Conservation (phyloP, 2,797 vertebrate genomes). For the Bufotes viridis region DNA sequence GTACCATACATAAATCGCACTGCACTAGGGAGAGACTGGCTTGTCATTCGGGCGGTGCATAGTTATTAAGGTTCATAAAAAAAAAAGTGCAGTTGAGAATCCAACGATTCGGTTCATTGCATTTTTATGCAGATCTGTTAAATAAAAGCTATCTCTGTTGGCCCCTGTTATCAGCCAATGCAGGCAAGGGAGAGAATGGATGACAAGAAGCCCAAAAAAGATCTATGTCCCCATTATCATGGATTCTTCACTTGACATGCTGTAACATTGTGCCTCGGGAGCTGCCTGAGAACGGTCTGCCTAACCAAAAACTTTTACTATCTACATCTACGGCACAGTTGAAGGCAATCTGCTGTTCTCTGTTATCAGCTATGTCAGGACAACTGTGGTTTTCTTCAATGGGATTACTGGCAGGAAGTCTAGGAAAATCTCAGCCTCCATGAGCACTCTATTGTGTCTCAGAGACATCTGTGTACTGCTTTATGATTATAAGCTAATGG, state of each 20-base stretch:
- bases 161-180: too few relatives aligned
- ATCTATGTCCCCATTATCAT: neutral
- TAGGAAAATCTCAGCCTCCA: neutral
- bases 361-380: neutral
- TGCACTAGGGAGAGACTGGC: too few relatives aligned
- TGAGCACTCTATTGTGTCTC: neutral
- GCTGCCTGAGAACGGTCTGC: neutral
- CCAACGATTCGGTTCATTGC: too few relatives aligned
- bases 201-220: too few relatives aligned
- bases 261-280: neutral
- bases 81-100: too few relatives aligned
- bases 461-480: too few relatives aligned
- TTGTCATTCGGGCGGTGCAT: too few relatives aligned
- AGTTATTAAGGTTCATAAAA: too few relatives aligned
- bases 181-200: too few relatives aligned
- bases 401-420: neutral
- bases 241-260: neutral
- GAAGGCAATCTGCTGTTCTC: neutral
- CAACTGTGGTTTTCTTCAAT: neutral
- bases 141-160: too few relatives aligned
- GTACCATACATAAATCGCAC: too few relatives aligned
- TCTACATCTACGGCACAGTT: neutral
- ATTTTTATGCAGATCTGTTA: too few relatives aligned
- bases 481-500: neutral
- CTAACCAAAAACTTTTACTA: neutral